Percentiles rank a stretch among this genome's conserved stretches.
Conservation (phyloP, 2,888 invertebrate species). For the Himalopsyche tibetana region DNA sequence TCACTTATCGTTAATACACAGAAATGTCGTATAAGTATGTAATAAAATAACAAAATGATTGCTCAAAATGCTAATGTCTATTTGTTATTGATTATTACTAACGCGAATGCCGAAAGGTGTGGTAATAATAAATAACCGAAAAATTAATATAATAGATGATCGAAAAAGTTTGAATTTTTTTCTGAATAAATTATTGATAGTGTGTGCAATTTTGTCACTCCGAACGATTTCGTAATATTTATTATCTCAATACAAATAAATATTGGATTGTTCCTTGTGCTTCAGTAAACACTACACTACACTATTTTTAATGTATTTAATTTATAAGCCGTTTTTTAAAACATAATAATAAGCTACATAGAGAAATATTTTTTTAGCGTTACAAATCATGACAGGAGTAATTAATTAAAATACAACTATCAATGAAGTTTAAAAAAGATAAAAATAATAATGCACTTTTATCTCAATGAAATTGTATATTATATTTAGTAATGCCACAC, state of each 20-base stretch:
- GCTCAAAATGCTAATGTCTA: constrained; percentile 29
- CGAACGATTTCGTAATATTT: background rate
- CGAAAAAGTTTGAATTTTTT: background rate
- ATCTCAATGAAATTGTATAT: too few relatives aligned
- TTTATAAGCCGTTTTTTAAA: too few relatives aligned
- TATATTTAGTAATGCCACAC: too few relatives aligned
- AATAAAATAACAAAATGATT: constrained; percentile 32
- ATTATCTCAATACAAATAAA: background rate
- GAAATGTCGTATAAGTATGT: constrained; percentile 22
- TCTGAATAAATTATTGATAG: constrained; percentile 5
- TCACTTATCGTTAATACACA: background rate
- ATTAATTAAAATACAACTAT: too few relatives aligned
- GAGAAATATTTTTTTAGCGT: too few relatives aligned
- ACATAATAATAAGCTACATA: too few relatives aligned
- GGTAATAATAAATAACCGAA: constrained; percentile 22
- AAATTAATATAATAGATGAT: constrained; percentile 15
- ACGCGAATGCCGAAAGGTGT: background rate
- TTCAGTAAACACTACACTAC: too few relatives aligned
- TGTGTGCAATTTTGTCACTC: constrained; percentile 27
- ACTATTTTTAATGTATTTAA: too few relatives aligned
- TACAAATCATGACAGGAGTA: too few relatives aligned
- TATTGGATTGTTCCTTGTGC: too few relatives aligned
- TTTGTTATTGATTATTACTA: constrained; percentile 24
- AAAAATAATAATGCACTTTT: too few relatives aligned
- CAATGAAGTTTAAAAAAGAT: too few relatives aligned